These are phyloP conservation scores for Adelges cooleyi DNA, from an alignment of 1,140 invertebrate species.

Conservation along the genomic window DNA sequence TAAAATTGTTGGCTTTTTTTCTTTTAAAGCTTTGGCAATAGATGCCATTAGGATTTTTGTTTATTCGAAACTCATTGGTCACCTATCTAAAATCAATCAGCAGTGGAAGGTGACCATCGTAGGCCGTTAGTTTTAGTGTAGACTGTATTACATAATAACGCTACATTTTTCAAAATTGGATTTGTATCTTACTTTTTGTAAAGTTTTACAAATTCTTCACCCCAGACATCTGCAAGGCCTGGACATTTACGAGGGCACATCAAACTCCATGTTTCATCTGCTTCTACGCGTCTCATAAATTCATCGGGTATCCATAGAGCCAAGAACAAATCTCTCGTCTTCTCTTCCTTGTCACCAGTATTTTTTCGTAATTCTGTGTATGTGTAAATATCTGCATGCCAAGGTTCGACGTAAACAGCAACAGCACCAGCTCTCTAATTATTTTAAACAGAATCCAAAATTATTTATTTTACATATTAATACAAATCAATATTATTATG, in stretches of 20 bases:
- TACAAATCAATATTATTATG: background rate
- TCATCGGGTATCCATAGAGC: slow-evolving; percentile 97
- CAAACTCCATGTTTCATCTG: slow-evolving; percentile 77
- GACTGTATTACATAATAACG: background rate
- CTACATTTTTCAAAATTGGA: no score
- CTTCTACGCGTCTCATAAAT: slow-evolving; percentile 93
- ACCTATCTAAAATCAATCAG: no score
- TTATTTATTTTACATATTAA: background rate
- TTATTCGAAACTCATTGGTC: no score
- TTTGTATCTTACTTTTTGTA: slow-evolving; percentile 54
- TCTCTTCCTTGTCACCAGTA: slow-evolving; percentile 79
- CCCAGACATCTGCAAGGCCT: slow-evolving; percentile 82
- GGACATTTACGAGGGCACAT: slow-evolving; percentile 96
- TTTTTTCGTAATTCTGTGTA: slow-evolving; percentile 92
- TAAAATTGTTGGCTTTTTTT: background rate
- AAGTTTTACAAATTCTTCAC: slow-evolving; percentile 84
- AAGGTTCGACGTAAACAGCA: slow-evolving; percentile 96
- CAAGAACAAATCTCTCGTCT: slow-evolving; percentile 95
- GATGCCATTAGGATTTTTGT: no score
- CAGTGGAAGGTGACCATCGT: no score
- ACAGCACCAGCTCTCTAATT: slow-evolving; percentile 86
- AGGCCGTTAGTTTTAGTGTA: background rate
- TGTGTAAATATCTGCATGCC: slow-evolving; percentile 96
- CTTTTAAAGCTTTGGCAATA: no score
- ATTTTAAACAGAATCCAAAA: background rate